phyloP scores from a whole-genome alignment of 2,113 vertebrate genomes.

The Otocyon megalotis region DNA sequence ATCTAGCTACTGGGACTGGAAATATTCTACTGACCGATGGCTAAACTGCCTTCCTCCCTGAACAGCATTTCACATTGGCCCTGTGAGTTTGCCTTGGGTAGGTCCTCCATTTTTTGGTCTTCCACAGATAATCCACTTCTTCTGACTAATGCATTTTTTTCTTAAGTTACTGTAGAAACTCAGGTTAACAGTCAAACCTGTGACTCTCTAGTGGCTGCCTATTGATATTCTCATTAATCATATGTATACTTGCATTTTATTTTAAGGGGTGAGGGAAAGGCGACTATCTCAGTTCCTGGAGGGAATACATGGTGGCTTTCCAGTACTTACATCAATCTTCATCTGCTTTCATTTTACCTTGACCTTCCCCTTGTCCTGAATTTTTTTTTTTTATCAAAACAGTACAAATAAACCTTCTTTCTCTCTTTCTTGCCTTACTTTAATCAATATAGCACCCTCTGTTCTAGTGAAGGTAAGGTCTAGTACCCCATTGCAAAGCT shows the following conservation, averaged over 20 bases:
- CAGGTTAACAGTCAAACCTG: not conserved
- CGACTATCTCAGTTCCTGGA: not conserved
- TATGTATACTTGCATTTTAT: not conserved
- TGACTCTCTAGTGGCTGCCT: not conserved
- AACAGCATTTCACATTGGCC: not conserved
- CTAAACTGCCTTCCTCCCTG: not conserved
- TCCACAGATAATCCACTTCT: not conserved
- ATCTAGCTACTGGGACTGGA: not conserved
- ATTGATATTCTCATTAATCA: not conserved
- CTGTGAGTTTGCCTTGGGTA: not conserved
- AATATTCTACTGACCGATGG: not conserved
- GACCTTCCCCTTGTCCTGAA: not conserved
- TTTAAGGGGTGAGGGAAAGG: not conserved
- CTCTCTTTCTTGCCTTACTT: not conserved
- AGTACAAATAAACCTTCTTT: not conserved
- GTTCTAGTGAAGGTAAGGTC: not conserved
- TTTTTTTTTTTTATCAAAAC: slow-evolving; percentile 45
- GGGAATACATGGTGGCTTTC: not conserved
- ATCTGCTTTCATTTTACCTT: not conserved
- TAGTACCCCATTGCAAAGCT: not conserved
- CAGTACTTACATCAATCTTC: not conserved
- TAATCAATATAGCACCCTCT: not conserved
- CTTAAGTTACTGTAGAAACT: not conserved
- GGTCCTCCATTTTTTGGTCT: not conserved
- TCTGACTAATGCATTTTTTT: not conserved